Base-by-base conservation (phyloP, 2,888 invertebrate species). In the Lochmaea capreae region DNA sequence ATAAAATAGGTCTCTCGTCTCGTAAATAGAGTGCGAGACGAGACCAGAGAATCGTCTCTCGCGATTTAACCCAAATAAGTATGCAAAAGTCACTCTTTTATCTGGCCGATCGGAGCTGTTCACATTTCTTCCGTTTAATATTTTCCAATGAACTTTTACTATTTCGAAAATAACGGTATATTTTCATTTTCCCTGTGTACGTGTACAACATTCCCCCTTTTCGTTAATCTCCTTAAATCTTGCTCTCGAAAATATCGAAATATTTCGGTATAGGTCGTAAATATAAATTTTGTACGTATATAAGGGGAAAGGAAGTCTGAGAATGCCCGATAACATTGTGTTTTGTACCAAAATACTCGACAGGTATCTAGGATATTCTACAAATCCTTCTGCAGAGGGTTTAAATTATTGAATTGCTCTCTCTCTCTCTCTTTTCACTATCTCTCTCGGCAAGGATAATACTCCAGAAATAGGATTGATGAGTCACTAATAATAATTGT, bases 261-360 rank as follows among this genome's bases (percentile, higher is more conserved):
- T 71, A 58, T 71, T 42, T 43, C 14, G 22, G 22, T 14, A 16
- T 43, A 65, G 43, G 26, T 43, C 54, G 70, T 70, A 71, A 71
- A 71, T 71, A 71, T 58, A 71, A 71, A 71, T 71, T 65, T 65
- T n/a, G 33, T 33, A 61, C 18, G 46, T 58, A 63, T 33, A 65
- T 71, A 71, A 71, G 58, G 65, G 58, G 65, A 61, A 62, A 57
- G 39, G 65, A 52, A 54, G 78, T 72, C 79, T 79, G 79, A 68
- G 77, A 78, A 78, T 78, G 72, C 73, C 68, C 74, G 79, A 79
- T 79, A 79, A 79, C 78, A 78, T 73, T 75, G 69, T 71, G 57
- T 75, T 72, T 59, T 46, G 46, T 33, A 63, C 63, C 65, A 22
- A 52, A 61, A 67, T 72, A 62, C 72, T 71, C 71, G 65, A 71